phyloP scores from a whole-genome alignment of 2,888 invertebrate genomes.

The Idaea dimidiata region DNA sequence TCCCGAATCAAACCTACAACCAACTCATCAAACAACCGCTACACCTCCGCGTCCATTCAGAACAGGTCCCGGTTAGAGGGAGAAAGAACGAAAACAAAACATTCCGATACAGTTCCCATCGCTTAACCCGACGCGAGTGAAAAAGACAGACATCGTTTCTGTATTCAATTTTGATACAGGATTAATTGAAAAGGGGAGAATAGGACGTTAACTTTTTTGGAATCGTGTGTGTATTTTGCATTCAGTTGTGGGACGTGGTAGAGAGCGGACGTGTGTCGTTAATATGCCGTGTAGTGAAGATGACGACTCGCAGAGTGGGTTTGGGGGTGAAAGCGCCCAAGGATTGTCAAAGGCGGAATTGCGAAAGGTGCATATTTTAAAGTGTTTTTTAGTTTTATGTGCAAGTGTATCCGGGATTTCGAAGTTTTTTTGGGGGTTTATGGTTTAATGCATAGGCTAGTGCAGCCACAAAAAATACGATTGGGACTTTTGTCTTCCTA shows the following conservation, averaged over 20 bases:
- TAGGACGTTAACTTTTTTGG: conserved; percentile 63
- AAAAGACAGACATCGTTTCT: conserved; percentile 44
- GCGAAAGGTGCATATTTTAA: conserved; percentile 79
- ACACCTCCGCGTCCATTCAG: conserved; percentile 51
- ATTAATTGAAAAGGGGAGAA: conserved; percentile 49
- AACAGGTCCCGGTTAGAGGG: conserved; percentile 65
- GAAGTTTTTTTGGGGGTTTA: too few relatives aligned
- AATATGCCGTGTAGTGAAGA: conserved; percentile 84
- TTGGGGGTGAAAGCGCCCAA: conserved; percentile 67
- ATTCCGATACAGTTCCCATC: conserved; percentile 78
- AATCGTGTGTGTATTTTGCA: conserved; percentile 33
- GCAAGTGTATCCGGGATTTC: conserved; percentile 7
- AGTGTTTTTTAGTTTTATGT: conserved; percentile 14
- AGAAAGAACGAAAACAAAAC: conserved; percentile 77
- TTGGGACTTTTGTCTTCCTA: too few relatives aligned
- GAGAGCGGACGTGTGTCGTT: conserved; percentile 42
- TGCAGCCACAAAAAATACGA: too few relatives aligned
- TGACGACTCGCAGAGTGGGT: conserved; percentile 77
- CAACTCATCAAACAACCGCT: conserved; percentile 35
- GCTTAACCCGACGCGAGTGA: conserved; percentile 36
- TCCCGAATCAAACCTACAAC: conserved; percentile 51
- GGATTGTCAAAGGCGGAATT: conserved; percentile 86
- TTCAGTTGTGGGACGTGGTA: conserved; percentile 41
- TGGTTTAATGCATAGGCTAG: too few relatives aligned
- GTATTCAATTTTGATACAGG: conserved; percentile 47